phyloP scores from a whole-genome alignment of 2,888 invertebrate species.

The Caenorhabditis macrosperma region DNA sequence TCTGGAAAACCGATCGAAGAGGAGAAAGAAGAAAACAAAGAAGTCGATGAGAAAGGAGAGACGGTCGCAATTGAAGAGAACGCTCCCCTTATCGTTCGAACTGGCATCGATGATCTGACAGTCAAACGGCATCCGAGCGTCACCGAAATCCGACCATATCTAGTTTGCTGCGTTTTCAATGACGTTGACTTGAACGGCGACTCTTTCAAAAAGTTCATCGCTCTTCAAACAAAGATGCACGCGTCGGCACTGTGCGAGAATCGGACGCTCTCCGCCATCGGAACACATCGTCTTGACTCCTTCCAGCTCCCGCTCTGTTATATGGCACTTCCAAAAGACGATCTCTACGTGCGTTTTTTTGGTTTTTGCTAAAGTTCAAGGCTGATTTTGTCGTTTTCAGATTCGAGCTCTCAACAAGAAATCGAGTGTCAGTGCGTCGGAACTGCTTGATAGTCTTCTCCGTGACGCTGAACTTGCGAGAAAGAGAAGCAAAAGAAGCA shows the following conservation, averaged over 20 bases:
- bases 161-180: constrained; percentile 67
- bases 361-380: constrained; percentile 71
- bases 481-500: constrained; percentile 89
- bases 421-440: constrained; percentile 84
- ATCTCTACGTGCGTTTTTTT: constrained; percentile 83
- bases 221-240: constrained; percentile 84
- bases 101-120: constrained; percentile 40
- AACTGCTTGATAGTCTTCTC: constrained; percentile 86
- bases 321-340: constrained; percentile 85
- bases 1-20: constrained; percentile 26
- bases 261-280: constrained; percentile 88
- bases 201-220: constrained; percentile 68
- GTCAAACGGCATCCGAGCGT: constrained; percentile 64
- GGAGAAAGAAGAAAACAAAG: constrained; percentile 3
- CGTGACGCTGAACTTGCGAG: constrained; percentile 88
- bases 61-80: not conserved
- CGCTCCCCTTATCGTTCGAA: not conserved
- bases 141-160: constrained; percentile 62
- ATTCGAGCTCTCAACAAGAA: constrained; percentile 71
- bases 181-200: constrained; percentile 64
- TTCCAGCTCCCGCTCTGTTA: constrained; percentile 85
- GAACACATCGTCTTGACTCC: constrained; percentile 88
- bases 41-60: not conserved
- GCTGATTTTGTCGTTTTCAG: constrained; percentile 41
- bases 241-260: constrained; percentile 86